These are phyloP conservation scores for Ophthalmolycus amberensis DNA, from an alignment of 2,113 vertebrate species.

Conservation along the genomic window DNA sequence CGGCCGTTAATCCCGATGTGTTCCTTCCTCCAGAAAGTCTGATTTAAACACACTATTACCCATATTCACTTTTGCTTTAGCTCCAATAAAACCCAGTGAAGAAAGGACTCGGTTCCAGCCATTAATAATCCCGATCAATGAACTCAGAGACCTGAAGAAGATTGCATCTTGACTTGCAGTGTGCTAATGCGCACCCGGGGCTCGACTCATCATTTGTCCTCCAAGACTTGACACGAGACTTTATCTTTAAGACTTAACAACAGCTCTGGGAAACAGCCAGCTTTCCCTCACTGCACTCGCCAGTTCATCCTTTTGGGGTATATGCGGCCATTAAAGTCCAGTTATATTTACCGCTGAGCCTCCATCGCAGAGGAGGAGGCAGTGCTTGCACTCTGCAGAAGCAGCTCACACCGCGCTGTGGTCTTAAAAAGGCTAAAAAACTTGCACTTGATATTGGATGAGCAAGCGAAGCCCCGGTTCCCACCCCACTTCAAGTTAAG, in stretches of 20 bases:
- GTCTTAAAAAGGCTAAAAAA: conserved; percentile 27
- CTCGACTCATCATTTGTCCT: not conserved
- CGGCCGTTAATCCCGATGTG: not conserved
- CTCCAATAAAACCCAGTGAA: conserved; percentile 1
- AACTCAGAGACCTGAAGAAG: not conserved
- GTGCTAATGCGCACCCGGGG: not conserved
- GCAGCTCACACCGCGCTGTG: not conserved
- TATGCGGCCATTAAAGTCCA: not conserved
- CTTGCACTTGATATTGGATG: conserved; percentile 14
- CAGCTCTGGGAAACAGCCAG: conserved; percentile 16
- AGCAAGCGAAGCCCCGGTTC: not conserved
- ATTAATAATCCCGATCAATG: not conserved
- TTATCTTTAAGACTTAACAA: conserved; percentile 5
- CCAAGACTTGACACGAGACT: not conserved
- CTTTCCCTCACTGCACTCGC: not conserved
- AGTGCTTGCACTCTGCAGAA: not conserved
- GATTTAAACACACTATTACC: not conserved
- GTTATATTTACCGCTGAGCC: conserved; percentile 34
- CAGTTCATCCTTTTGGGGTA: conserved; percentile 24
- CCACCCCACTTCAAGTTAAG: conserved; percentile 37
- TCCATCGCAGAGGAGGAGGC: conserved; percentile 7
- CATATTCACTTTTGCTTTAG: not conserved
- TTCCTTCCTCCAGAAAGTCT: not conserved
- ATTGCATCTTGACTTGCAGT: not conserved
- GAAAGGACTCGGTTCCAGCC: not conserved